Evolutionary conservation across 1,140 invertebrate species (phyloP), one percentile per base, ranked within the genome.

Genomic region (Apis florea): DNA sequence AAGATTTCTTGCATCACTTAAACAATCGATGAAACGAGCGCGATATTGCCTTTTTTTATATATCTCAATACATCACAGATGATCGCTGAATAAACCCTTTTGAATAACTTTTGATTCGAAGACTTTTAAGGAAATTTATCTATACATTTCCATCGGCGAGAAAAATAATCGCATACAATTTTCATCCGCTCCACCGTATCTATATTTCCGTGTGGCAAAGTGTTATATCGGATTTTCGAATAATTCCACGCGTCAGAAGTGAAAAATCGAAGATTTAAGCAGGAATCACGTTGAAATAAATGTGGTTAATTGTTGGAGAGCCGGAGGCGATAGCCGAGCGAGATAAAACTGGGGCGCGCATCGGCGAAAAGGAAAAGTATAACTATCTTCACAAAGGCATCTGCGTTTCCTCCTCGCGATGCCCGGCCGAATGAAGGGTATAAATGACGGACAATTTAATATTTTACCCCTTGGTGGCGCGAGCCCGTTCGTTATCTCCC

Each of bases 401-500:
- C 82, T 81, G 70, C 82, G 59, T 51, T 77, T 82, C 72, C 51
- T 63, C n/a, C n/a, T 17, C 17, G 51, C 71, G 70, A 85, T 70
- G 64, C 24, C 26, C 58, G 59, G 17, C 4, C 75, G 58, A 77
- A 24, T 26, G 77, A 86, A 76, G 85, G 76, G 63, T 85, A 87
- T 54, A 87, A 87, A 87, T 80, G 68, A 80, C 69, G 85, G 72
- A 86, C 85, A 80, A 86, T 87, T 87, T 87, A 77, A 86, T 86
- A 85, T 87, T 83, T 86, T 74, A 87, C 81, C 85, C 85, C 77
- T 85, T 83, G 49, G 59, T 68, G 66, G 67, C 53, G 70, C 73
- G 49, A 53, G 66, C 83, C 68, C 69, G 83, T 73, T 31, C 61
- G 81, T 86, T 87, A 87, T 87, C 85, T 86, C 68, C 77, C 70